Base-by-base conservation (phyloP, 2,888 invertebrate genomes). In the Griposia aprilina region DNA sequence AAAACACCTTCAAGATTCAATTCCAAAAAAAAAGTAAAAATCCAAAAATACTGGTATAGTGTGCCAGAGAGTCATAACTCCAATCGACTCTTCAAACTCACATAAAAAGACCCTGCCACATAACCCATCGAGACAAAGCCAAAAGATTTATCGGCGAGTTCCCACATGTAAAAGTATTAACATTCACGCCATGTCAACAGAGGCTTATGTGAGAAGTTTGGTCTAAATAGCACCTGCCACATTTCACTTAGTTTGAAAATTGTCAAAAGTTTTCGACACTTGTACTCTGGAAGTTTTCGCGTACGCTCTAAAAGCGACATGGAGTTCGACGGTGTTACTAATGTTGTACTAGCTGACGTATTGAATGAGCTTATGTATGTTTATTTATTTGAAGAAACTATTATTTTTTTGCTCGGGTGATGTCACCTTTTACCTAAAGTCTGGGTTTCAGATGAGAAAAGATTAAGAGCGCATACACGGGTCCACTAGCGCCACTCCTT, bases 191-290 rank as follows among this genome's bases (percentile, higher is more conserved):
- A 83, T 85, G 86, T 86, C 87, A 90, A 83, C 86, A 84, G 67
- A 76, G 80, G 82, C 79, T 87, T 90, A 90, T 88, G 84, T 71
- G 83, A 76, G 84, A 91, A 91, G 84, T 91, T 91, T 67, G 81
- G 76, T 84, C 88, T 88, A 88, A 89, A 90, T 86, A 88, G 84
- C 91, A 92, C 91, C 91, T 92, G 92, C 85, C 89, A 88, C 89
- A 86, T 89, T 81, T 87, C 88, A 88, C 88, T 90, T 91, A 89
- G 90, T 90, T 90, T 90, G 85, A 86, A 87, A 89, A 91, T 91
- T 90, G 88, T 87, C 90, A 84, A 83, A 85, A 91, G 86, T 91
- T 91, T 80, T 60, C 82, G 84, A 87, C 84, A 83, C 83, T 85
- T 87, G 87, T 91, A 90, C 66, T 67, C 77, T 70, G 59, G n/a